Evolutionary conservation across 2,888 invertebrate genomes (phyloP), one percentile per base, ranked within the genome.

Genomic region (Sinohyriopsis cumingii): DNA sequence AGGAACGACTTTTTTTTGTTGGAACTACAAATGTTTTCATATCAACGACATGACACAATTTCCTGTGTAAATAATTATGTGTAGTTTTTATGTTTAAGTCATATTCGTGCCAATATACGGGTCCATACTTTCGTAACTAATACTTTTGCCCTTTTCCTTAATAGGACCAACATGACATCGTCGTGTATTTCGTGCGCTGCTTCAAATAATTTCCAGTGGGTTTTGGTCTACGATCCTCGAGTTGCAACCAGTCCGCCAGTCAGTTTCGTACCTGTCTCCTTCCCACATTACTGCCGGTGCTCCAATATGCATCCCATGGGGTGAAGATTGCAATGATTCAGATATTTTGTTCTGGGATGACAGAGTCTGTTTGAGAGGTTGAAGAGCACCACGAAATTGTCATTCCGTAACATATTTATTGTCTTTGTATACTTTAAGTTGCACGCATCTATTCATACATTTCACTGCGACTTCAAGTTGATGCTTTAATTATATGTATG

Each of bases 181-280:
- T 62, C 75, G 1, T 77, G 77, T 59, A 25, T 70, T 2, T 59
- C 65, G 25, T 77, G 77, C 57, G 59, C 59, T 20, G 68, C 72
- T 4, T 75, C 75, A 59, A 64, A 75, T 59, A 77, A 77, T 59
- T 77, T 77, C 70, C 77, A 77, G 67, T 77, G 77, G 77, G 75
- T 77, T 15, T 59, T 77, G 12, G 75, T 77, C 12, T 77, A 75
- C 55, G 77, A 77, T 45, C 70, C 69, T 20, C 20, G 68, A 33
- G 69, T 73, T 45, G 63, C 67, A 59, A 73, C 68, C 5, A 68
- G 65, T 4, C 77, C 77, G 1, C 75, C 77, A 19, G 77, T 77
- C 18, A 69, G 73, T 3, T 77, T 77, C 59, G 77, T 77, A 19
- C 75, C 77, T 1, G 77, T 77, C 45, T 73, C 73, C 60, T 77